These are phyloP conservation scores for Myotis lucifugus DNA, from an alignment of 2,113 vertebrate genomes.

Conservation along the genomic window DNA sequence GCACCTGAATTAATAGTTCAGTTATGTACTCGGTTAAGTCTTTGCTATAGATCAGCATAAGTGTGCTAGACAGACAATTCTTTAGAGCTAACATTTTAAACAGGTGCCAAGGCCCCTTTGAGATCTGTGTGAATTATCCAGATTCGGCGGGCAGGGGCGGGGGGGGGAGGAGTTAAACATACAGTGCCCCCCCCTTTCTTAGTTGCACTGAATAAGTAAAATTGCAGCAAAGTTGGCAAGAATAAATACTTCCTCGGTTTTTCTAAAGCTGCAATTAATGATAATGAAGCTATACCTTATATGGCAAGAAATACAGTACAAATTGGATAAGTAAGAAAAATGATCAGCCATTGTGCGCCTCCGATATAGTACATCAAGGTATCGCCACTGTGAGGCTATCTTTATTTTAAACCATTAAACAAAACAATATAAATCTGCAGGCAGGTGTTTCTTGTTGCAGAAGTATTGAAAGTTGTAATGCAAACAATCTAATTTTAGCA, in stretches of 20 bases:
- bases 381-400: constrained; percentile 81
- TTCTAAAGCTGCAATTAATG: constrained; percentile 86
- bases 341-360: constrained; percentile 77
- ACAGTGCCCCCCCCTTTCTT: constrained; percentile 43
- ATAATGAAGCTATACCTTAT: constrained; percentile 84
- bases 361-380: constrained; percentile 80
- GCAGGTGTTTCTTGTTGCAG: constrained; percentile 87
- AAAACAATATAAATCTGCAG: constrained; percentile 87
- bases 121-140: constrained; percentile 78
- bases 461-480: constrained; percentile 86
- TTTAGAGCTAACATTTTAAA: constrained; percentile 81
- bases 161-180: constrained; percentile 58
- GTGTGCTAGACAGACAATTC: constrained; percentile 81
- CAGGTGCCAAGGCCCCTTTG: constrained; percentile 80
- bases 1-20: constrained; percentile 84
- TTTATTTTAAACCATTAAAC: constrained; percentile 85
- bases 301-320: constrained; percentile 77
- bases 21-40: constrained; percentile 82
- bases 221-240: constrained; percentile 80
- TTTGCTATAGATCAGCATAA: constrained; percentile 83
- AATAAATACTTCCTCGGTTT: constrained; percentile 81
- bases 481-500: constrained; percentile 91
- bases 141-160: neutral
- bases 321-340: constrained; percentile 85
- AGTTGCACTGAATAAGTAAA: constrained; percentile 75